Evolutionary conservation across 1,140 invertebrate species (phyloP).

Genomic region (Leptinotarsa lineolata): DNA sequence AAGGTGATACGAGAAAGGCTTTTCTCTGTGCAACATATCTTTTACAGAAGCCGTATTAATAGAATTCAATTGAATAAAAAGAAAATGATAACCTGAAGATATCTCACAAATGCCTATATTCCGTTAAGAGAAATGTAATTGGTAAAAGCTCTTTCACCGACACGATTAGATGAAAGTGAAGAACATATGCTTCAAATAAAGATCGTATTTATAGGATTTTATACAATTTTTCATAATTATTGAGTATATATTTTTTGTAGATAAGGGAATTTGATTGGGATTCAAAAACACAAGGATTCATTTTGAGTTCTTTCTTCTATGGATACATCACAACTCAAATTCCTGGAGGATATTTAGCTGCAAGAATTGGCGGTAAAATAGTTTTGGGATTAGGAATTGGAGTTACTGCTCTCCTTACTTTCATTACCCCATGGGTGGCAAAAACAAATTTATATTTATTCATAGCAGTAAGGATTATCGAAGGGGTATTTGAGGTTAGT

Average conservation of each 20-base stretch:
- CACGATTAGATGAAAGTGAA: too few species aligned
- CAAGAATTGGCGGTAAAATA: conserved; percentile 63
- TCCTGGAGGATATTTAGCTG: conserved; percentile 62
- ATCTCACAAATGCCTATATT: too few species aligned
- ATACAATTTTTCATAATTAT: too few species aligned
- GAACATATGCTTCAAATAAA: too few species aligned
- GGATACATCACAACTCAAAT: conserved; percentile 77
- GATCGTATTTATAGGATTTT: too few species aligned
- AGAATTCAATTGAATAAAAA: too few species aligned
- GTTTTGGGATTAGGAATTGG: conserved; percentile 81
- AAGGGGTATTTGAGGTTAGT: conserved; percentile 85
- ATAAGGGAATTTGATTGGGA: conserved; percentile 78
- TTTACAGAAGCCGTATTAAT: too few species aligned
- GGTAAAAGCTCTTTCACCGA: too few species aligned
- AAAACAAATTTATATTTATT: conserved; percentile 72
- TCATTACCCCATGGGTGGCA: conserved; percentile 83
- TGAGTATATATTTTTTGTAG: conserved; percentile 3
- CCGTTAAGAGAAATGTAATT: too few species aligned
- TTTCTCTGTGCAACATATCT: too few species aligned
- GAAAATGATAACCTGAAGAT: too few species aligned
- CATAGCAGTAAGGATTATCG: conserved; percentile 77
- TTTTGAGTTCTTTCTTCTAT: conserved; percentile 88
- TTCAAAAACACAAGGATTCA: conserved; percentile 74
- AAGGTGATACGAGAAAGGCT: too few species aligned
- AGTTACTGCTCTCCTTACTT: conserved; percentile 76